phyloP scores from a whole-genome alignment of 2,888 invertebrate genomes.

The Drosophila neonasuta region DNA sequence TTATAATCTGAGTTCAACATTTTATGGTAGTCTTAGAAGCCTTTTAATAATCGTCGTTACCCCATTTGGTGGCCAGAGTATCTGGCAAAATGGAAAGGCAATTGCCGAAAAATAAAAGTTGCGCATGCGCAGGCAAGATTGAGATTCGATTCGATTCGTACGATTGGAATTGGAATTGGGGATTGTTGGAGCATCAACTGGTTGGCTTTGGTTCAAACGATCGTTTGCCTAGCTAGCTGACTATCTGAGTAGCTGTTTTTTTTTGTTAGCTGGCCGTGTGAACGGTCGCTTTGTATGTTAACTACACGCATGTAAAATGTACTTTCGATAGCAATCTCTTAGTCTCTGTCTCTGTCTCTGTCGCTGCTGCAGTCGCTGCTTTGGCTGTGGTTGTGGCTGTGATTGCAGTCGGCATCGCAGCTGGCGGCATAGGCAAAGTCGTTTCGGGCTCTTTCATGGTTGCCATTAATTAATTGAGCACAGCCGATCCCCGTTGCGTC shows the following conservation, averaged over 20 bases:
- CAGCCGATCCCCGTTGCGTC: constrained; percentile 34
- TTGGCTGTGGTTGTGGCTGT: neutral
- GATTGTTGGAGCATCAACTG: constrained; percentile 62
- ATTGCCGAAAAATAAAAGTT: constrained; percentile 60
- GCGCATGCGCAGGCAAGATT: constrained; percentile 67
- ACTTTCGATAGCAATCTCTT: constrained; percentile 73
- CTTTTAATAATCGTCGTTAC: neutral
- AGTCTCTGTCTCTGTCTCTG: constrained; percentile 28
- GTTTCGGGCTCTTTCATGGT: constrained; percentile 70
- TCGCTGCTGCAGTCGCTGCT: constrained; percentile 23
- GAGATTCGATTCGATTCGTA: constrained; percentile 66
- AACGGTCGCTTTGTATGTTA: constrained; percentile 74
- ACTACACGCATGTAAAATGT: constrained; percentile 77
- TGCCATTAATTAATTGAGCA: constrained; percentile 76
- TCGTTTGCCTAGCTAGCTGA: neutral
- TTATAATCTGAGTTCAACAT: too few species aligned
- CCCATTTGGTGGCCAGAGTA: constrained; percentile 37
- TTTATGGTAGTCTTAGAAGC: too few species aligned
- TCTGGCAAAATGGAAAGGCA: constrained; percentile 68
- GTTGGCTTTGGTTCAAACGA: constrained; percentile 19
- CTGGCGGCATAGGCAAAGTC: constrained; percentile 58
- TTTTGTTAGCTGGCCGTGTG: constrained; percentile 59
- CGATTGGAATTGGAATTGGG: constrained; percentile 37
- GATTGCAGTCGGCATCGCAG: constrained; percentile 21
- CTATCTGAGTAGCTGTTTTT: constrained; percentile 3